Evolutionary conservation across 2,797 vertebrate genomes (phyloP), one percentile per base, ranked within the genome.

Genomic region (Cyclopterus lumpus): DNA sequence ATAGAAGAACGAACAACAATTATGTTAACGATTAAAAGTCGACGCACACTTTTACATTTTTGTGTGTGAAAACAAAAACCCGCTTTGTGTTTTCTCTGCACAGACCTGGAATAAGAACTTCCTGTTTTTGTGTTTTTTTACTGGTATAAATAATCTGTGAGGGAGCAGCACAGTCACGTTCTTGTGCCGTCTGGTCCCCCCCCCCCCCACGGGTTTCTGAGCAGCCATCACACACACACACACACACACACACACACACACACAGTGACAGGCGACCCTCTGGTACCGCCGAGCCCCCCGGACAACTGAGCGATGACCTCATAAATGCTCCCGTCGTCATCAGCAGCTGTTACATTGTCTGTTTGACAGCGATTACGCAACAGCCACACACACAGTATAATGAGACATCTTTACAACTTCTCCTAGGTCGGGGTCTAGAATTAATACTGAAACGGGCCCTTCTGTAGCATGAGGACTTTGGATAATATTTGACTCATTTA

Each of bases 301-400:
- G 83, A 85, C 93, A 94, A 93, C 91, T 93, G 92, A 93, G 78
- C 44, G 32, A 84, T 93, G 93, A 95, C 93, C 91, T 94, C 91
- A 93, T 91, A 83, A 86, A 71, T n/a, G n/a, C n/a, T n/a, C n/a
- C n/a, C n/a, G n/a, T n/a, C 75, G 44, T 14, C 51, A 86, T 73
- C 67, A 6, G 15, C 86, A 91, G 89, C 86, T 91, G 88, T 74
- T 72, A 77, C 73, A 75, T 49, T 73, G 87, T 87, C 82, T 32
- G 34, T 42, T 32, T 63, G 80, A 81, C 74, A 55, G 68, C 48
- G 75, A 75, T 89, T 80, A 84, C 81, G 14, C 71, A 69, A 63
- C 70, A 62, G 57, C 38, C 48, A 49, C 57, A 49, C 32, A n/a
- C 26, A 28, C 4, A n/a, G n/a, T 3, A 8, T 65, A 32, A 71